phyloP scores from a whole-genome alignment of 2,888 invertebrate genomes.

The Netelia melanura region DNA sequence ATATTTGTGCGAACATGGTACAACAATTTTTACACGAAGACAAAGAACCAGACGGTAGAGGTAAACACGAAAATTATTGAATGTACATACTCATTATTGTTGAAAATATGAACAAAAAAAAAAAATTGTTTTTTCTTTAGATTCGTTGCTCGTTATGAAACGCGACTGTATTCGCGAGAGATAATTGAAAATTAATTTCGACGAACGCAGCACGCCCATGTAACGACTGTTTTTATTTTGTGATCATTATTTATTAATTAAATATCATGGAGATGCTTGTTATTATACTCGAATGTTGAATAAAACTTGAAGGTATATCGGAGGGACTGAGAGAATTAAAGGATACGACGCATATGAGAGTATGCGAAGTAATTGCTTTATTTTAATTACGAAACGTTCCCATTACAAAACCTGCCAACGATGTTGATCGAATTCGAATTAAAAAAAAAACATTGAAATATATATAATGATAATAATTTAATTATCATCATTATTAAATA shows the following conservation, averaged over 20 bases:
- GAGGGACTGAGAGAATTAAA: constrained; percentile 30
- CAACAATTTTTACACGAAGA: neutral
- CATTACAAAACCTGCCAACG: neutral
- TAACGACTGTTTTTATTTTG: constrained; percentile 59
- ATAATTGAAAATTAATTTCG: constrained; percentile 50
- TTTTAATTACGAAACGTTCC: neutral
- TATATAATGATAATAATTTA: no score
- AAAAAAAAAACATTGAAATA: no score
- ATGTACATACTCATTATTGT: neutral
- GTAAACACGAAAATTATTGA: neutral
- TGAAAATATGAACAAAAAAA: constrained; percentile 6
- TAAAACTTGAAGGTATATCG: constrained; percentile 58
- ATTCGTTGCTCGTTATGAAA: constrained; percentile 31
- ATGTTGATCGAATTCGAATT: no score
- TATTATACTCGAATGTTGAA: constrained; percentile 66
- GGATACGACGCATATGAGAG: constrained; percentile 30
- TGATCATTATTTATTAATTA: constrained; percentile 43
- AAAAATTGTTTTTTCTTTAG: constrained; percentile 34
- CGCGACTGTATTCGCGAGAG: constrained; percentile 19
- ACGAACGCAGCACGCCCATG: constrained; percentile 52
- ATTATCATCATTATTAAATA: no score
- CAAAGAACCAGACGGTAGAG: neutral
- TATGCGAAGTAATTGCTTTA: neutral
- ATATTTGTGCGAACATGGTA: no score
- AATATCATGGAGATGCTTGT: constrained; percentile 61